Evolutionary conservation across 1,140 invertebrate genomes (phyloP).

Genomic region (Diorhabda elongata): DNA sequence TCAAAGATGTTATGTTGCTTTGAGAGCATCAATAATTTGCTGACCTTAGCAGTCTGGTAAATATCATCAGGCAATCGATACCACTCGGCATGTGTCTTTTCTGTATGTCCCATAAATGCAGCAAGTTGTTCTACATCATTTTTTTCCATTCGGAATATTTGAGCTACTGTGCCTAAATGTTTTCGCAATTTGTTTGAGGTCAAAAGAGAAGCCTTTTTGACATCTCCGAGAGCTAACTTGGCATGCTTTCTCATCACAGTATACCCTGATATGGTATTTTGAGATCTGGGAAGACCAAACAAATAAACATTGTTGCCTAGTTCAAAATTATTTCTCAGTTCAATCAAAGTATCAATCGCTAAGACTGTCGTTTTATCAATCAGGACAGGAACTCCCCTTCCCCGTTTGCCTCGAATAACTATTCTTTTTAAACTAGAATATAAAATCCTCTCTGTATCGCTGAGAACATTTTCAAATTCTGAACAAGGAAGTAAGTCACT

Average conservation of each 20-base stretch:
- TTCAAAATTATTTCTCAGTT: slow-evolving; percentile 16
- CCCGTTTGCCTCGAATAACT: slow-evolving; percentile 23
- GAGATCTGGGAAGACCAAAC: slow-evolving; percentile 31
- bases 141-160: slow-evolving; percentile 42
- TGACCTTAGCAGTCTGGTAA: slow-evolving; percentile 32
- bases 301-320: slow-evolving; percentile 24
- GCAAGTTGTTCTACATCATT: slow-evolving; percentile 38
- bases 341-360: slow-evolving; percentile 12
- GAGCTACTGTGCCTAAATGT: slow-evolving; percentile 42
- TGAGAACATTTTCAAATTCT: slow-evolving; percentile 25
- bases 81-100: slow-evolving; percentile 16
- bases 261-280: slow-evolving; percentile 33
- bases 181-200: slow-evolving; percentile 36
- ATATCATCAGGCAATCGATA: slow-evolving; percentile 32
- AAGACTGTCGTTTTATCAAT: slow-evolving; percentile 15
- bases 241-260: slow-evolving; percentile 38
- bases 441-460: slow-evolving; percentile 23
- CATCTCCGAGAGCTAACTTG: slow-evolving; percentile 20
- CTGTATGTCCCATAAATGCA: slow-evolving; percentile 37
- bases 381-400: slow-evolving; percentile 22
- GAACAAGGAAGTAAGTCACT: slow-evolving; percentile 16
- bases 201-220: slow-evolving; percentile 35
- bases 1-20: neutral
- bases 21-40: slow-evolving; percentile 28
- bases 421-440: slow-evolving; percentile 21